Evolutionary conservation across 2,113 vertebrate species (phyloP), one percentile per base, ranked within the genome.

Genomic region (Oceanites oceanicus): DNA sequence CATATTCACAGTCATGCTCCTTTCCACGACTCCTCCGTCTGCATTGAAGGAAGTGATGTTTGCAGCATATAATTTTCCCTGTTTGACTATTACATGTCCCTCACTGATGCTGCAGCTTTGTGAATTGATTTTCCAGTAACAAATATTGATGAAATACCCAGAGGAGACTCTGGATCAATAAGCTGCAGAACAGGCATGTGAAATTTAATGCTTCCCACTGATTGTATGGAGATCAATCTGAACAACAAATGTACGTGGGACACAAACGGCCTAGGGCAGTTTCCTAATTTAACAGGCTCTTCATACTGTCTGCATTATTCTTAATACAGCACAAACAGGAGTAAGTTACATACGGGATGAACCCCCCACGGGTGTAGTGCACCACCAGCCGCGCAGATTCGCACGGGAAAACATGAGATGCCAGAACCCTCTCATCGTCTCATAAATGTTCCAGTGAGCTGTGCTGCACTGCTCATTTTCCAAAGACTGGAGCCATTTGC

Each of bases 141-240:
- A 55, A 32, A 4, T 27, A 92, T 50, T 66, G 94, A 91, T 27
- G 4, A 78, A 92, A 94, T 27, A 36, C 74, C 87, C 89, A 73
- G 73, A 82, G 66, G 45, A 91, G 45, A 77, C 91, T 82, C 66
- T 15, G 67, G 91, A 82, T 95, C 97, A 59, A 91, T 92, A 66
- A 56, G 36, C 20, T 83, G 59, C 95, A 88, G 90, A 47, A 92
- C 75, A 84, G 63, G 40, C 71, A 38, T 7, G 40, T 59, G 71
- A 63, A 91, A 90, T 92, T 50, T 74, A 93, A 92, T 38, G 93
- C 67, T 93, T 92, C 91, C 84, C 74, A 38, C 62, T 11, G 29
- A 74, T 11, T 42, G 80, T 38, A 38, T 2, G 45, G 94, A 59
- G 58, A 95, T 92, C 95, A 84, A 93, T 92, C 66, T 4, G 7